Evolutionary conservation across 2,113 vertebrate species (phyloP).

Genomic region (Ctenomys sociabilis): DNA sequence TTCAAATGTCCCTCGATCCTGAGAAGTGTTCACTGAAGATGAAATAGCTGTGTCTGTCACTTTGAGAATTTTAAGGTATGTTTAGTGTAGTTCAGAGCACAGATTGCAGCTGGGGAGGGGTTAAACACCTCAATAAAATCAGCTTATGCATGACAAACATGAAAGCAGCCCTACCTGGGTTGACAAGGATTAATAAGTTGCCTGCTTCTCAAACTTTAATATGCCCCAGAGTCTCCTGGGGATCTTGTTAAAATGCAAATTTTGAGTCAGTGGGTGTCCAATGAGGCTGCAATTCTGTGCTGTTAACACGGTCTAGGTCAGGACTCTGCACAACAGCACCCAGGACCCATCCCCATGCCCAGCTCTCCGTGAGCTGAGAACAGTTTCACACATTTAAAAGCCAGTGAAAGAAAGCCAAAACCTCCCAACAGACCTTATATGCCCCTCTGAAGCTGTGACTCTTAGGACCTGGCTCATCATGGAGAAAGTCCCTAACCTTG

Average conservation of each 20-base stretch:
- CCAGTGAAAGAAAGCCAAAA: accelerated
- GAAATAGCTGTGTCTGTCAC: slow-evolving; percentile 48
- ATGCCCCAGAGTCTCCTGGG: neutral
- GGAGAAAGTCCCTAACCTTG: no score
- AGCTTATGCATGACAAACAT: neutral
- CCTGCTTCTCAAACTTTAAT: neutral
- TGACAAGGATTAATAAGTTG: neutral
- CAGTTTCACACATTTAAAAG: neutral
- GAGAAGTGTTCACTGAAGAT: slow-evolving; percentile 56
- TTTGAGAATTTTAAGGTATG: neutral
- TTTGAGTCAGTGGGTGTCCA: no score
- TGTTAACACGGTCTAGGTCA: accelerated
- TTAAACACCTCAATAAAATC: neutral
- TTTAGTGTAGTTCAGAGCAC: neutral
- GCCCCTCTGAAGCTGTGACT: accelerated
- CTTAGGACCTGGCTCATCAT: accelerated
- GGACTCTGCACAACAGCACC: accelerated
- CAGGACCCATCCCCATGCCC: accelerated
- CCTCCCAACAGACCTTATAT: accelerated
- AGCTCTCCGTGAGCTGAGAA: neutral
- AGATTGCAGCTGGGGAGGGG: neutral
- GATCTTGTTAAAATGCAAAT: neutral
- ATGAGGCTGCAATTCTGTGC: accelerated
- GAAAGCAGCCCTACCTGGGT: neutral
- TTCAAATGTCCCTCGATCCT: neutral